Evolutionary conservation across 2,888 invertebrate species (phyloP).

Genomic region (Drosophila merina): DNA sequence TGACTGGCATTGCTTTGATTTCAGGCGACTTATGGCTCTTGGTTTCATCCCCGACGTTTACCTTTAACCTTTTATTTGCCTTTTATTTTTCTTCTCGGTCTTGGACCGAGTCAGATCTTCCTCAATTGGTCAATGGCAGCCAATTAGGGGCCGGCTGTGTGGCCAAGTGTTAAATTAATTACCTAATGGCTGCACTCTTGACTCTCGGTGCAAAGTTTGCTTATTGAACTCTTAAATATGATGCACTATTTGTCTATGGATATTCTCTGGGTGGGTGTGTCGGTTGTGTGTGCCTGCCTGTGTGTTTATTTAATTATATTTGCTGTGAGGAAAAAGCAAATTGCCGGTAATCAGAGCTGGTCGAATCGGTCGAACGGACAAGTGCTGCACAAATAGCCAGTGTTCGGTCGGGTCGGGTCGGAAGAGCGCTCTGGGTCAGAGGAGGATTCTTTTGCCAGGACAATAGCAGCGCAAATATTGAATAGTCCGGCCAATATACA

Average conservation of each 20-base stretch:
- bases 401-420: slow-evolving; percentile 58
- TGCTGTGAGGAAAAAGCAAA: slow-evolving; percentile 62
- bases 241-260: slow-evolving; percentile 33
- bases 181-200: slow-evolving; percentile 65
- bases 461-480: slow-evolving; percentile 69
- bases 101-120: slow-evolving; percentile 17
- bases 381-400: slow-evolving; percentile 72
- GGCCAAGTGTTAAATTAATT: slow-evolving; percentile 75
- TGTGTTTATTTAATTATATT: slow-evolving; percentile 72
- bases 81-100: slow-evolving; percentile 15
- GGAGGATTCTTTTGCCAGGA: slow-evolving; percentile 32
- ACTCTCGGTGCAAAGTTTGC: slow-evolving; percentile 38
- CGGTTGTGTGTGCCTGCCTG: slow-evolving; percentile 5
- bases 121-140: slow-evolving; percentile 70
- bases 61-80: slow-evolving; percentile 40
- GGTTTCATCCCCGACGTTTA: slow-evolving; percentile 11
- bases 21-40: slow-evolving; percentile 18
- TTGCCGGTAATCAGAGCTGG: slow-evolving; percentile 65
- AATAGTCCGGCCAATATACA: slow-evolving; percentile 40
- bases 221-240: slow-evolving; percentile 58
- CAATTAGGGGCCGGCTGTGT: slow-evolving; percentile 63
- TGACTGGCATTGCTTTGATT: slow-evolving; percentile 59
- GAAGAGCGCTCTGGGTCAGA: slow-evolving; percentile 21
- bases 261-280: no score
- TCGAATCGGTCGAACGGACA: slow-evolving; percentile 40